Evolutionary conservation across 2,888 invertebrate genomes (phyloP), one percentile per base, ranked within the genome.

Genomic region (Lasioglossum villosulum): DNA sequence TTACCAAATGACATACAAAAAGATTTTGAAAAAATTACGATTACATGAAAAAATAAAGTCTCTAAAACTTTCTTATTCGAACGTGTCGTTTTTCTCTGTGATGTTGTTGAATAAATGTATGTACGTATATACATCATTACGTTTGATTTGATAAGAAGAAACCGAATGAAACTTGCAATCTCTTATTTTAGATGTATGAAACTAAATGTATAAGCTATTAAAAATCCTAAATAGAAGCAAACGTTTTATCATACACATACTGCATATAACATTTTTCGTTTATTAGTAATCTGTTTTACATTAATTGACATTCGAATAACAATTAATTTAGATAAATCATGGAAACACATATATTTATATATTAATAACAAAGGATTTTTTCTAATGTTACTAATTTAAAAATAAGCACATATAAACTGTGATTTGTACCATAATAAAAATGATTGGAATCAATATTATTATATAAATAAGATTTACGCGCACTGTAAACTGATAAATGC

Each of bases 191-290:
- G n/a, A 68, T 77, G 16, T 23, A 39, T 75, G 42, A 27, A 45
- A 39, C 12, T 59, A 30, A 45, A 16, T 19, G 5, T 48, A 48
- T 30, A 48, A 34, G n/a, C 19, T 68, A 68, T 45, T 48, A n/a
- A 59, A 59, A 19, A 27, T 77, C 12, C 34, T 34, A 23, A 52
- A 77, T 77, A 48, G 39, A 77, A 68, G 68, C 52, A 48, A 48
- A 68, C 14, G 2, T 45, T 16, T 72, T 1, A 66, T 34, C 45
- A 4, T 45, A 45, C 63, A 14, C 23, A 12, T 73, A 5, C 48
- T 63, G 5, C 30, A 63, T n/a, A 34, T n/a, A 68, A 66, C 48
- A 6, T 72, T 71, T 56, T 27, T 52, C 4, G 37, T 82, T 68
- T 82, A 72, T 63, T 37, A n/a, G 16, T 19, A 0, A 30, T 71